Evolutionary conservation across 2,113 vertebrate species (phyloP).

Genomic region (Phalacrocorax pelagicus): DNA sequence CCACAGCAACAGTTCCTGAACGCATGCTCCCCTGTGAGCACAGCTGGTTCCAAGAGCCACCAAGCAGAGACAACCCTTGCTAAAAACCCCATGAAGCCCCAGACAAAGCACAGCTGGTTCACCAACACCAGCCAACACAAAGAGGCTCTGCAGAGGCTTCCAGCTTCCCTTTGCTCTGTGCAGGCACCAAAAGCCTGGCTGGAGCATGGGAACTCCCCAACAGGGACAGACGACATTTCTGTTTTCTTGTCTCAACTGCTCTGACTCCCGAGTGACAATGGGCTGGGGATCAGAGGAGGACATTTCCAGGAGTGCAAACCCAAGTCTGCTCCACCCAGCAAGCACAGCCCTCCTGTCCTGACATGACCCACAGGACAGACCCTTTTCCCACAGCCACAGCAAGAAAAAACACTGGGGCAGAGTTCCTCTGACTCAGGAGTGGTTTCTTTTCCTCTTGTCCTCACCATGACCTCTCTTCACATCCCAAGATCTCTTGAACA

Average conservation of each 20-base stretch:
- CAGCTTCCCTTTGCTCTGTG: neutral
- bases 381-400: neutral
- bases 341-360: neutral
- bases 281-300: neutral
- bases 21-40: neutral
- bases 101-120: neutral
- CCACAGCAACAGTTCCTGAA: neutral
- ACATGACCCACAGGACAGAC: neutral
- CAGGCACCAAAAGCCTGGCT: neutral
- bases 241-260: neutral
- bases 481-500: neutral
- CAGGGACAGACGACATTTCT: neutral
- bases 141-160: neutral
- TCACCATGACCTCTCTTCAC: neutral
- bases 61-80: neutral
- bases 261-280: neutral
- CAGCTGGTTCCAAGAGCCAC: neutral
- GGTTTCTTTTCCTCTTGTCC: slow-evolving; percentile 15
- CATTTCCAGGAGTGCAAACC: neutral
- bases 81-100: neutral
- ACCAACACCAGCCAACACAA: neutral
- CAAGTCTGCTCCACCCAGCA: neutral
- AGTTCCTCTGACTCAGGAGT: neutral
- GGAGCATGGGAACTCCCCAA: neutral
- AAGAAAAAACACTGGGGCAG: neutral